Evolutionary conservation across 2,113 vertebrate species (phyloP).

Genomic region (Malurus cyaneus): DNA sequence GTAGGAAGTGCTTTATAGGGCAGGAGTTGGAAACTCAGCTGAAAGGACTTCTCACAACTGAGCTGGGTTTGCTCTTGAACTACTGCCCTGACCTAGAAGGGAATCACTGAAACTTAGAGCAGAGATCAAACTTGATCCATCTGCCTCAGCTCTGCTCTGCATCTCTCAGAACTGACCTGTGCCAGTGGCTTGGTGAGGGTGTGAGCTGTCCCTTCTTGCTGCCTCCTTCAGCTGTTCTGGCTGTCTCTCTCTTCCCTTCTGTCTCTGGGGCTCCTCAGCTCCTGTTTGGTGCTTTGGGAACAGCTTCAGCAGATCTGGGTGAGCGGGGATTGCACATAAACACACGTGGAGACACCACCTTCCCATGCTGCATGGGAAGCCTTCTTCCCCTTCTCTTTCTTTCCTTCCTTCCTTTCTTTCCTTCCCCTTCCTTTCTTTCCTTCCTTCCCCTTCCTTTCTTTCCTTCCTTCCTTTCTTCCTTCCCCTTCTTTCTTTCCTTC

Average conservation of each 20-base stretch:
- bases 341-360: too few species aligned
- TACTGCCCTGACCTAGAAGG: background rate
- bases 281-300: background rate
- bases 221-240: background rate
- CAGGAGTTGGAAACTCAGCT: slow-evolving; percentile 33
- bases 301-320: too few species aligned
- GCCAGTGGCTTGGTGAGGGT: background rate
- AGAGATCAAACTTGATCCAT: background rate
- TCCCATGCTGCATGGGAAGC: too few species aligned
- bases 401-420: too few species aligned
- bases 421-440: too few species aligned
- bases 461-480: too few species aligned
- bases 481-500: too few species aligned
- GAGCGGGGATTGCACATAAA: too few species aligned
- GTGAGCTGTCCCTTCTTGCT: background rate
- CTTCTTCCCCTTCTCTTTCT: too few species aligned
- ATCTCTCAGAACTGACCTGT: background rate
- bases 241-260: background rate
- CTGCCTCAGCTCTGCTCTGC: background rate
- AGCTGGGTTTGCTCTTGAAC: background rate
- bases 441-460: too few species aligned
- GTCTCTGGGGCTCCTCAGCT: background rate
- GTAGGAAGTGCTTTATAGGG: background rate
- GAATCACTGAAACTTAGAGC: background rate
- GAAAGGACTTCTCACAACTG: background rate